A percentile compares a stretch with the other conserved stretches of the same genome.
phyloP scores from a whole-genome alignment of 2,113 vertebrate genomes.

The Charina bottae region DNA sequence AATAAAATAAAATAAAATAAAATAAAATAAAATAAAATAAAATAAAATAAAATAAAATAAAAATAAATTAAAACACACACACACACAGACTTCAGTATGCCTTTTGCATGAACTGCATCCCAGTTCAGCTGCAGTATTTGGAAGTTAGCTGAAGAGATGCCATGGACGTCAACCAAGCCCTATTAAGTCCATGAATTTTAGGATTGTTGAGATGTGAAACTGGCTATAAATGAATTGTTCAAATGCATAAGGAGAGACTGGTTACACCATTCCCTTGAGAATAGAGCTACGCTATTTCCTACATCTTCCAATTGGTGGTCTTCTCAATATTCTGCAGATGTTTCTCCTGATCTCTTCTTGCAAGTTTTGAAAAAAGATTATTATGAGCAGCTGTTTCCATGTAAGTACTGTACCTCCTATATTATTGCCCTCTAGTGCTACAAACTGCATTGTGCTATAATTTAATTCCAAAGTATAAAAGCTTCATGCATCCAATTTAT shows the following conservation, averaged over 20 bases:
- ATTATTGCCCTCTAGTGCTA: constrained; percentile 17
- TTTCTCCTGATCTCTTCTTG: constrained; percentile 18
- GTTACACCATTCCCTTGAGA: neutral
- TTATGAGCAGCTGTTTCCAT: constrained; percentile 25
- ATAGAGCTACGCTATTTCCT: constrained; percentile 19
- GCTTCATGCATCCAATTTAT: neutral
- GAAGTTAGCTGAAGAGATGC: neutral
- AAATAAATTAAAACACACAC: neutral
- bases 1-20: neutral
- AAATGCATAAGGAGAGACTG: constrained; percentile 1
- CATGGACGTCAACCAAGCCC: constrained; percentile 9
- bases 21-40: neutral
- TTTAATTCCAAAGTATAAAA: neutral
- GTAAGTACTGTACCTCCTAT: neutral
- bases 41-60: neutral
- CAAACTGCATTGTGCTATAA: neutral
- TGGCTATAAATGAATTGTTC: neutral
- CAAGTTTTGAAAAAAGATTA: constrained; percentile 1
- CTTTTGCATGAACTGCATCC: neutral
- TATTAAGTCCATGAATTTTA: neutral
- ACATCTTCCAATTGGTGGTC: constrained; percentile 15
- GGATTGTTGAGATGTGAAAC: constrained; percentile 15
- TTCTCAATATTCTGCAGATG: neutral
- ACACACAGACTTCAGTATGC: neutral
- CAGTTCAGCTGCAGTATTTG: constrained; percentile 9